Percentiles rank a stretch among this genome's conserved stretches.
Evolutionary conservation across 2,888 invertebrate genomes (phyloP).

Genomic region (Candidula unifasciata): DNA sequence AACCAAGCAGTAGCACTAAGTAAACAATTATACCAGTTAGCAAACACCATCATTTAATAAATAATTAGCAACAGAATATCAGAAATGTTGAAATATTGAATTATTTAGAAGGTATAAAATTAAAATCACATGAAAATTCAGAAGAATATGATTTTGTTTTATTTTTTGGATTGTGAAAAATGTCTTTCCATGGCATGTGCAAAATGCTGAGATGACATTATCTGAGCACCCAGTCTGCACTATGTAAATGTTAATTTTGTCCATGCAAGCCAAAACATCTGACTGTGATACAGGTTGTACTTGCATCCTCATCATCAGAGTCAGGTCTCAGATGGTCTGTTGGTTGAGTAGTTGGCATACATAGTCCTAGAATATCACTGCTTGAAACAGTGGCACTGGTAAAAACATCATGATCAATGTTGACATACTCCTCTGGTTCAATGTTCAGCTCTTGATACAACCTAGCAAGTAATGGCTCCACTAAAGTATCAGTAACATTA

Average conservation of each 20-base stretch:
- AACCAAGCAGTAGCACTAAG: no score
- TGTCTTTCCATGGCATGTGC: no score
- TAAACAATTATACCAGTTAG: no score
- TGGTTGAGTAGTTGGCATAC: neutral
- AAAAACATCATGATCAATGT: slow-evolving; percentile 5
- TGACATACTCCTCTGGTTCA: neutral
- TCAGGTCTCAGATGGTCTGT: neutral
- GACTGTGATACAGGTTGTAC: slow-evolving; percentile 7
- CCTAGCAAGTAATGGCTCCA: neutral
- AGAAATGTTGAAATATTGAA: no score
- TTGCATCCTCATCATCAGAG: slow-evolving; percentile 1
- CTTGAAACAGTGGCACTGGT: slow-evolving; percentile 14
- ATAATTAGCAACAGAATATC: no score
- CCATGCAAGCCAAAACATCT: slow-evolving; percentile 1
- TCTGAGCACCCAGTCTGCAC: slow-evolving; percentile 9
- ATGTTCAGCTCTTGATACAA: neutral
- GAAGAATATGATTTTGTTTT: no score
- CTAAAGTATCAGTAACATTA: neutral
- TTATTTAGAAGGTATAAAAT: neutral
- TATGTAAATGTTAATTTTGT: slow-evolving; percentile 7
- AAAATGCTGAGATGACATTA: neutral
- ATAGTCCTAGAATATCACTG: neutral
- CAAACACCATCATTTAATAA: neutral
- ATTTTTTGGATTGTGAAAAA: no score
- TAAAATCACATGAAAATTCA: neutral